Percentiles rank a stretch among this genome's conserved stretches.
Conservation (phyloP, 1,140 invertebrate species). For the Eufriesea mexicana region DNA sequence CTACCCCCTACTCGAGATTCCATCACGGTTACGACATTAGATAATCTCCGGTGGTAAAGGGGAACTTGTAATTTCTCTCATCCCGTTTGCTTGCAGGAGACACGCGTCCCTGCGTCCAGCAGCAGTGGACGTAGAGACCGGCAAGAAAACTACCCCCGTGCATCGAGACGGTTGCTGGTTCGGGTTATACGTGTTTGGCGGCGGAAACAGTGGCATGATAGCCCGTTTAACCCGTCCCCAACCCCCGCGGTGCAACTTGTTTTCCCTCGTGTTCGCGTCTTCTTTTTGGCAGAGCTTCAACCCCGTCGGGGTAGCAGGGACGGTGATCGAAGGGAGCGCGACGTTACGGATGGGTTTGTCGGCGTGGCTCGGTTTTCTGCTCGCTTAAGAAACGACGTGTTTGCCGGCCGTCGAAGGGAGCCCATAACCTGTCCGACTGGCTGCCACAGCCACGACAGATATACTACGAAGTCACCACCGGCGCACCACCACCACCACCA, state of each 20-base stretch:
- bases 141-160: slow-evolving; percentile 24
- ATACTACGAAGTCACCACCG: slow-evolving; percentile 37
- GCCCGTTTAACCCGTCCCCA: slow-evolving; percentile 69
- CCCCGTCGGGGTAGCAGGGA: neutral
- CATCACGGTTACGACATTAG: neutral
- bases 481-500: slow-evolving; percentile 27
- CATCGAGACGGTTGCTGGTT: slow-evolving; percentile 6
- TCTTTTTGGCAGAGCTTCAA: slow-evolving; percentile 43
- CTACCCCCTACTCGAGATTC: neutral
- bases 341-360: slow-evolving; percentile 62
- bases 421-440: slow-evolving; percentile 56
- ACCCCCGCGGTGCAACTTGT: slow-evolving; percentile 20
- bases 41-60: neutral
- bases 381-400: slow-evolving; percentile 65
- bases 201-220: slow-evolving; percentile 73
- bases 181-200: slow-evolving; percentile 69
- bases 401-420: slow-evolving; percentile 56
- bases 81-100: neutral
- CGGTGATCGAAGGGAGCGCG: slow-evolving; percentile 16
- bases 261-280: slow-evolving; percentile 15
- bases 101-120: neutral
- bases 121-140: neutral
- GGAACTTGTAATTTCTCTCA: slow-evolving; percentile 21
- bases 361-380: slow-evolving; percentile 46
- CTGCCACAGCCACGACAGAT: slow-evolving; percentile 47